These are phyloP conservation scores for Labeo calbasu DNA, from an alignment of 2,797 vertebrate genomes.

Conservation along the genomic window DNA sequence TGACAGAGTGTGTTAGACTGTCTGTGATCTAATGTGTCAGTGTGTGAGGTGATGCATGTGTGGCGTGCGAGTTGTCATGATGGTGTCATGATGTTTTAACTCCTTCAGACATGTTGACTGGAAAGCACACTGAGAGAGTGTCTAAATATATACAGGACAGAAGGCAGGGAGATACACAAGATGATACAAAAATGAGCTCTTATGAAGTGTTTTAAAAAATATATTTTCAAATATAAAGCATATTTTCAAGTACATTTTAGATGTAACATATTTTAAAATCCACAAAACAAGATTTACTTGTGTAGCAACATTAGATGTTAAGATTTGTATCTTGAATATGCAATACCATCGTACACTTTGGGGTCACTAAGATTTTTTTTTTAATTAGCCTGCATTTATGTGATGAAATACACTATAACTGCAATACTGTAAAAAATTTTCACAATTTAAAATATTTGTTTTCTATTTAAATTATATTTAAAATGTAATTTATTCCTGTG, in stretches of 20 bases:
- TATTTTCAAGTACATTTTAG: not conserved
- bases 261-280: not conserved
- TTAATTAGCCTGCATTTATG: not conserved
- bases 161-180: not conserved
- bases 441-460: not conserved
- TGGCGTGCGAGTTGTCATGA: not conserved
- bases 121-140: conserved; percentile 30
- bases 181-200: not conserved
- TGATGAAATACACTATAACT: not conserved
- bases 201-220: not conserved
- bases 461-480: not conserved
- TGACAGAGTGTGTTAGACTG: conserved; percentile 44
- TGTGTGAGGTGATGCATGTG: conserved; percentile 39
- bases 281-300: not conserved
- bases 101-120: conserved; percentile 36
- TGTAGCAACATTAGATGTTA: not conserved
- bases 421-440: not conserved
- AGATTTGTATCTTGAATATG: not conserved
- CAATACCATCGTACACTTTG: not conserved
- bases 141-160: conserved; percentile 7
- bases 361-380: not conserved
- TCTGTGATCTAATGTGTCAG: conserved; percentile 43
- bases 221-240: not conserved
- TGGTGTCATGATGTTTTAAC: conserved; percentile 33
- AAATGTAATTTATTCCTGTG: too few species aligned